Conservation (phyloP, 2,888 invertebrate genomes). For the Pandemis heparana region DNA sequence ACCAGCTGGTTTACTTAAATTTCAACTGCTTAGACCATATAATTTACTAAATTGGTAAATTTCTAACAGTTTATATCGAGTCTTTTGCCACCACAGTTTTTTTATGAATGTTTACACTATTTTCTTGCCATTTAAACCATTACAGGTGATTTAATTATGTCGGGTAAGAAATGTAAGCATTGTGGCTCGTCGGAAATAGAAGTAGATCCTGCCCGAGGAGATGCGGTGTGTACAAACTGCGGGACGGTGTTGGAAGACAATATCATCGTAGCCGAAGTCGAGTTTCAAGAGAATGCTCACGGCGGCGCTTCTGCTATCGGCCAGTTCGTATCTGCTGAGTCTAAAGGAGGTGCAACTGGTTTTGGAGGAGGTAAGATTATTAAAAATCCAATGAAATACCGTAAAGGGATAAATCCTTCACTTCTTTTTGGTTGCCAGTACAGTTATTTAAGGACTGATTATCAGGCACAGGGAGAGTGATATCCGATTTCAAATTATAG, state of each 20-base stretch:
- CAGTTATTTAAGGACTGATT: no score
- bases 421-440: neutral
- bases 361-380: slow-evolving; percentile 88
- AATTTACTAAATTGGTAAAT: neutral
- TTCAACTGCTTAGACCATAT: neutral
- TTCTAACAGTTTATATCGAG: neutral
- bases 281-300: slow-evolving; percentile 96
- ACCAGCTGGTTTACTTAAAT: neutral
- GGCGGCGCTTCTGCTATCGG: slow-evolving; percentile 96
- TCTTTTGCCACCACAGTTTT: neutral
- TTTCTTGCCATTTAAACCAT: slow-evolving; percentile 43
- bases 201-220: slow-evolving; percentile 96
- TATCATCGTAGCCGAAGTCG: slow-evolving; percentile 98
- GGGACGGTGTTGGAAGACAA: slow-evolving; percentile 98
- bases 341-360: slow-evolving; percentile 93
- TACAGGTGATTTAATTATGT: slow-evolving; percentile 60
- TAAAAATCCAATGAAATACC: neutral
- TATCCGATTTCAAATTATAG: no score
- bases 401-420: neutral
- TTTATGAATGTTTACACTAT: slow-evolving; percentile 26
- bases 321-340: slow-evolving; percentile 96
- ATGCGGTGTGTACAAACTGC: slow-evolving; percentile 98
- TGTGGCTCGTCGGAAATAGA: slow-evolving; percentile 97
- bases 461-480: no score
- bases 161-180: slow-evolving; percentile 93